A percentile compares a stretch with the other conserved stretches of the same genome.
Evolutionary conservation across 2,888 invertebrate species (phyloP).

Genomic region (Pseudoips prasinana): DNA sequence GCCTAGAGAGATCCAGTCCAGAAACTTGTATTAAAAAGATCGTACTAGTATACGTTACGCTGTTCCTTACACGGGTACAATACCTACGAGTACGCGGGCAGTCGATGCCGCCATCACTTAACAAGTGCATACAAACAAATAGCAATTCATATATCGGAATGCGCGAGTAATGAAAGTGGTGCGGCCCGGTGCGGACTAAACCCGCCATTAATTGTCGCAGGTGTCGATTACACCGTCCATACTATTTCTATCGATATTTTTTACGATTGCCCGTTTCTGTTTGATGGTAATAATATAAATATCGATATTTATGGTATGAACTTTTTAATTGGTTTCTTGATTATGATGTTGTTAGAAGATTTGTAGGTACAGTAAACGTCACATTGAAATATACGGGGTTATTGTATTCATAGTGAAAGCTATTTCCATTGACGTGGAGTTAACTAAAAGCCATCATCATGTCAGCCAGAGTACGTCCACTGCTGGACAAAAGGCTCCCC

Average conservation of each 20-base stretch:
- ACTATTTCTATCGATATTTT: conserved; percentile 48
- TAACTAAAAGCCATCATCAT: too few species aligned
- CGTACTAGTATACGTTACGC: too few species aligned
- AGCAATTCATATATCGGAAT: conserved; percentile 12
- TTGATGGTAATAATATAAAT: conserved; percentile 19
- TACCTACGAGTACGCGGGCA: conserved; percentile 4
- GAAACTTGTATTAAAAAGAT: too few species aligned
- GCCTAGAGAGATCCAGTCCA: too few species aligned
- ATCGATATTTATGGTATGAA: conserved; percentile 1
- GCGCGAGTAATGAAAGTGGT: conserved; percentile 52
- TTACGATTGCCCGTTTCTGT: conserved; percentile 34
- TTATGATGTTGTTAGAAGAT: background rate
- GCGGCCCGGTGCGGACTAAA: conserved; percentile 36
- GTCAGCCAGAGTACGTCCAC: too few species aligned
- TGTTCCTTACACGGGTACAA: too few species aligned
- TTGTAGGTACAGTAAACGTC: too few species aligned
- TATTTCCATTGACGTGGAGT: too few species aligned
- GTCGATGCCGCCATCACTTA: conserved; percentile 20
- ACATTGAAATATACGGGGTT: too few species aligned
- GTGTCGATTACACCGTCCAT: conserved; percentile 59
- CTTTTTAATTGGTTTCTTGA: background rate
- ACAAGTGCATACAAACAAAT: conserved; percentile 32
- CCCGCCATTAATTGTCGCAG: conserved; percentile 64
- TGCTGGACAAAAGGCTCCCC: too few species aligned
- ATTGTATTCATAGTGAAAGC: too few species aligned